These are phyloP conservation scores for Psilopsiagon aurifrons DNA, from an alignment of 2,113 vertebrate genomes.

Conservation along the genomic window DNA sequence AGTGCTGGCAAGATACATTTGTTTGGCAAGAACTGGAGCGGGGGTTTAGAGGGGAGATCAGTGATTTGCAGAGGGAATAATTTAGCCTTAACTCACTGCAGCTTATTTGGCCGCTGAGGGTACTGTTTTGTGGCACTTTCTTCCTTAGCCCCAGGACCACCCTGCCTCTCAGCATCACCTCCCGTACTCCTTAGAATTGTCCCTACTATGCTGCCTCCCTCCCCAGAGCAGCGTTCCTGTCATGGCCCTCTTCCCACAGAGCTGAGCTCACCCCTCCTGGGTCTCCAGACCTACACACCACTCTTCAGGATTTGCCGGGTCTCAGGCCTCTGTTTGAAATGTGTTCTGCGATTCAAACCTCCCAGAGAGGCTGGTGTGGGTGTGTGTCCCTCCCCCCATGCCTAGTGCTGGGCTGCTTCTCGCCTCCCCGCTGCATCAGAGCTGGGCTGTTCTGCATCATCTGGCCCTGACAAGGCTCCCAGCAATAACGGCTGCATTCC, in stretches of 20 bases:
- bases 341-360: background rate
- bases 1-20: background rate
- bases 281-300: background rate
- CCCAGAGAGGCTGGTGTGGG: background rate
- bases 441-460: background rate
- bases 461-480: background rate
- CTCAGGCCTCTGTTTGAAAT: background rate
- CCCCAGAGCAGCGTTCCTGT: background rate
- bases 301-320: background rate
- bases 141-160: background rate
- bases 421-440: background rate
- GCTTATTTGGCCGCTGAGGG: constrained; percentile 15
- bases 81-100: background rate
- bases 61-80: background rate
- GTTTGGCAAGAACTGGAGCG: background rate
- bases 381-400: background rate
- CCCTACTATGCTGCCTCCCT: background rate
- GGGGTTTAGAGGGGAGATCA: background rate
- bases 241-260: background rate
- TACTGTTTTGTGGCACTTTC: constrained; percentile 8
- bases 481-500: constrained; percentile 2
- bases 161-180: background rate
- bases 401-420: background rate
- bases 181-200: background rate
- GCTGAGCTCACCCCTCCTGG: background rate